Evolutionary conservation across 2,797 vertebrate species (phyloP), one percentile per base, ranked within the genome.

Genomic region (Sebastes steindachneri): DNA sequence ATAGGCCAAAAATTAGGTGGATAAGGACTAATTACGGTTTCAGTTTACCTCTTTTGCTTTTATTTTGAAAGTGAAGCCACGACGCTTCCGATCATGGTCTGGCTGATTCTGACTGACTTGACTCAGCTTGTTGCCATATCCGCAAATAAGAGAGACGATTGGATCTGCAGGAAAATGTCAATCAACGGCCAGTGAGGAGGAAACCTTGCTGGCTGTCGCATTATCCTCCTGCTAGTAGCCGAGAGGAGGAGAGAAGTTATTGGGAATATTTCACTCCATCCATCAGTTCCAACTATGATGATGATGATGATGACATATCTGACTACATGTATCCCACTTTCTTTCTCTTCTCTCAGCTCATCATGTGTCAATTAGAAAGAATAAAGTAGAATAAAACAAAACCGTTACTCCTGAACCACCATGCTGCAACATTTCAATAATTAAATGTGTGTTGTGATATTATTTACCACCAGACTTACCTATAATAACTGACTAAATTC

Each of bases 71-170:
- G 23, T 8, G 1, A 11, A 15, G 4, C 6, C 0, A 41, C 17
- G 0, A 19, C 2, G 19, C 53, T 58, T 54, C 64, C 59, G 4
- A 1, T 41, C 3, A 1, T 0, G 7, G 11, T 23, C 5, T 25
- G 9, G 33, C 8, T 48, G 0, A 76, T 7, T 60, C 2, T 8
- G 19, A 4, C 7, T 2, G 1, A 3, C 45, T 86, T 76, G 41
- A 72, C 19, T n/a, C 2, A 26, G 67, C 79, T 51, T 75, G 79
- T 59, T 82, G 67, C 75, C 26, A 4, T 54, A 37, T 73, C 75
- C 65, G 58, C 64, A 60, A 29, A 19, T 12, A 62, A 31, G 35
- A 25, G 25, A 21, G 48, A 60, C 17, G 60, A 79, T 67, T 63
- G 62, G 60, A 28, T 75, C 55, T 70, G 66, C 62, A 19, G 62